Base-by-base conservation (phyloP, 2,113 vertebrate species). In the Nesoenas mayeri region DNA sequence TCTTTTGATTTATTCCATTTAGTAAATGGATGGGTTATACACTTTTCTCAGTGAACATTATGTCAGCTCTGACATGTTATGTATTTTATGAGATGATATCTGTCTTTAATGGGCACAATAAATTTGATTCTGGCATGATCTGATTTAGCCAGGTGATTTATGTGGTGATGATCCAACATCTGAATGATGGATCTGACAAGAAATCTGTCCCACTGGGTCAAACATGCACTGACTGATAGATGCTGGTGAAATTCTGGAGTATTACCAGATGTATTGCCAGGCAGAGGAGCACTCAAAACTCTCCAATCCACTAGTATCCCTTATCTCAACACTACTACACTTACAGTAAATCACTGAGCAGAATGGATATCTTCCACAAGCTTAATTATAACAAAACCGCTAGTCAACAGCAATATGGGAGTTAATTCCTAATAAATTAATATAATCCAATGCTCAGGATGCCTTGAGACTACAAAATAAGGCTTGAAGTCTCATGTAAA, bases 131-230 rank as follows among this genome's bases (percentile, higher is more conserved):
- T 79, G 83, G 19, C 69, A 94, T 94, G 53, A 74, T 93, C 84
- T 89, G 77, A 95, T 97, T 97, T 96, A 72, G 57, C 38, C 83
- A 79, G 44, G 66, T 97, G 96, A 97, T 94, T 78, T 81, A 95
- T 91, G 73, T 79, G 91, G 50, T 83, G 71, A 74, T 82, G 74
- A 93, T 91, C 81, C 93, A 93, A 75, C 21, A 74, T 32, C 50
- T 84, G 67, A 94, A 61, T 82, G 82, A 87, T 83, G 67, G 74
- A 77, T 86, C 64, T 74, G 93, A 89, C 60, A 95, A 69, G 79
- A 91, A 91, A 96, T 97, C 53, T 85, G 60, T 96, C 69, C 51
- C 81, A 60, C 56, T 77, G 69, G 58, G 65, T 77, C 42, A 95
- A 93, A 85, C 12, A 51, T 34, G 62, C n/a, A n/a, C 78, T 29